Evolutionary conservation across 1,140 invertebrate genomes (phyloP).

Genomic region (Camponotus floridanus): DNA sequence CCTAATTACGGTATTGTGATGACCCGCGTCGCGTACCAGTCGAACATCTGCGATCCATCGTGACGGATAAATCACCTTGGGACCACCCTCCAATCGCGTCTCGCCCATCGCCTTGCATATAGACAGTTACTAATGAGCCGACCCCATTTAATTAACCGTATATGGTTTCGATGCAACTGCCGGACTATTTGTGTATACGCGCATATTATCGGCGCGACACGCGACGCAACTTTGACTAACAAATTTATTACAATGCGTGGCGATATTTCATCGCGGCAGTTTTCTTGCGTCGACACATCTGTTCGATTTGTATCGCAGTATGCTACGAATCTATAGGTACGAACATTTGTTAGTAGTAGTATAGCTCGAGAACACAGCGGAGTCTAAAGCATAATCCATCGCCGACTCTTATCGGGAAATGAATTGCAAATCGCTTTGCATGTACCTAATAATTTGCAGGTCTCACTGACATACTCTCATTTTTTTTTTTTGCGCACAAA

Average conservation of each 20-base stretch:
- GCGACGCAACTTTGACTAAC: slow-evolving; percentile 29
- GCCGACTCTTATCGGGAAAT: slow-evolving; percentile 50
- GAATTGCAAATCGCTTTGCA: slow-evolving; percentile 60
- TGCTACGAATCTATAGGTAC: background rate
- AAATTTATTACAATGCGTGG: slow-evolving; percentile 50
- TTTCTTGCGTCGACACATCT: slow-evolving; percentile 61
- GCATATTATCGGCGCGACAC: slow-evolving; percentile 51
- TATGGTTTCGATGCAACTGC: slow-evolving; percentile 75
- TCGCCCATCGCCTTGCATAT: slow-evolving; percentile 80
- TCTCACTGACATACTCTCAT: background rate
- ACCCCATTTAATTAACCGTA: slow-evolving; percentile 80
- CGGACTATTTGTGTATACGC: slow-evolving; percentile 71
- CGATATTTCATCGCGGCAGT: slow-evolving; percentile 55
- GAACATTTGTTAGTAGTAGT: slow-evolving; percentile 19
- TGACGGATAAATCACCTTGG: slow-evolving; percentile 80
- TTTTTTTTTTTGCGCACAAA: slow-evolving; percentile 16
- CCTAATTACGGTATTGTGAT: slow-evolving; percentile 72
- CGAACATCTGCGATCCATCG: slow-evolving; percentile 79
- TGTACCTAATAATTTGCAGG: slow-evolving; percentile 33
- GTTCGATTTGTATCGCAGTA: slow-evolving; percentile 57
- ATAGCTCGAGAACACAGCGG: background rate
- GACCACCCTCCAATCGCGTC: slow-evolving; percentile 79
- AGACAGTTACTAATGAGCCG: slow-evolving; percentile 81
- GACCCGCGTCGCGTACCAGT: slow-evolving; percentile 71
- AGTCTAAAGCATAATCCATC: slow-evolving; percentile 22